phyloP scores from a whole-genome alignment of 2,888 invertebrate species.

The Drosophila robusta region DNA sequence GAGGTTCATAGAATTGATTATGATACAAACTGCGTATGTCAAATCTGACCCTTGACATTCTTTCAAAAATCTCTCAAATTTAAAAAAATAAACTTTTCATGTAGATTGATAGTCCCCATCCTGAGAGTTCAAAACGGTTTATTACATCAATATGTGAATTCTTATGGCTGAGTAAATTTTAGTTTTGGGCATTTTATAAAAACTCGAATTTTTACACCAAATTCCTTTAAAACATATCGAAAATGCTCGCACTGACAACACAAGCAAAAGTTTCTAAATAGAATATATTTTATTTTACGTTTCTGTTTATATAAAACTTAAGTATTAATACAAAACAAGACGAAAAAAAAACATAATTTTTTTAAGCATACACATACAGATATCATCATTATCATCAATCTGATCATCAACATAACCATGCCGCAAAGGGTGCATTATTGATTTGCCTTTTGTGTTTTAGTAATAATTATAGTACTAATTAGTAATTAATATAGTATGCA shows the following conservation, averaged over 20 bases:
- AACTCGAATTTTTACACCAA: too few species aligned
- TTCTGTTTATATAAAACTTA: constrained; percentile 74
- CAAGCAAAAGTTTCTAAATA: constrained; percentile 57
- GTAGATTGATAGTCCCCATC: too few species aligned
- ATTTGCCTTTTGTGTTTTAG: constrained; percentile 34
- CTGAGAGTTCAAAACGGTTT: too few species aligned
- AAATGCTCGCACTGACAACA: background rate
- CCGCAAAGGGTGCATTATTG: constrained; percentile 27
- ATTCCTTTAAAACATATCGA: too few species aligned
- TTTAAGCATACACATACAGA: constrained; percentile 67
- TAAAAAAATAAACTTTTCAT: too few species aligned
- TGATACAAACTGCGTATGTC: too few species aligned
- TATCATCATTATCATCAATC: constrained; percentile 27
- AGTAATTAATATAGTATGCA: constrained; percentile 38
- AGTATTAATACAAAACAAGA: constrained; percentile 74
- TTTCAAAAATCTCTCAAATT: too few species aligned
- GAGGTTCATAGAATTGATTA: too few species aligned
- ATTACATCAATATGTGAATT: too few species aligned
- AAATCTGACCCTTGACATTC: too few species aligned
- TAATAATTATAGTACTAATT: constrained; percentile 64
- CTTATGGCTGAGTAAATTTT: too few species aligned
- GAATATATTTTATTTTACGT: constrained; percentile 72
- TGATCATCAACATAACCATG: constrained; percentile 22
- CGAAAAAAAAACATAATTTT: constrained; percentile 65
- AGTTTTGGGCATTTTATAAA: too few species aligned